Base-by-base conservation (phyloP, 2,113 vertebrate genomes). In the Psophia crepitans region DNA sequence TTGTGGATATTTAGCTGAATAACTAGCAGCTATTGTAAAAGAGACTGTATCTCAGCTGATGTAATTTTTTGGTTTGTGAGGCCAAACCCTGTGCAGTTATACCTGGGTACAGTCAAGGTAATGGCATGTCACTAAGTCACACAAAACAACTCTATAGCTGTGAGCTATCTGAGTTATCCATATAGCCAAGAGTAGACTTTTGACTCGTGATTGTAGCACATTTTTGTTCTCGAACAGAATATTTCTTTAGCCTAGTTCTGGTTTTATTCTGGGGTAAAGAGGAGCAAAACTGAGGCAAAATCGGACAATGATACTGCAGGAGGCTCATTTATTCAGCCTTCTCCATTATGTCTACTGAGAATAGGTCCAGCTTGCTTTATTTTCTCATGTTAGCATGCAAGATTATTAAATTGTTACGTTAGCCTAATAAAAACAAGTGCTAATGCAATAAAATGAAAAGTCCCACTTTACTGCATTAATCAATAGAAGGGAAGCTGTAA, bases 381-480 rank as follows among this genome's bases (percentile, higher is more conserved):
- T 92, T 87, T 68, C 70, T 95, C 87, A 77, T 78, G 77, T 93
- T 94, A 95, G 35, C 66, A 76, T 91, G 32, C 51, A 88, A 91
- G 84, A 64, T 91, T 95, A 97, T 93, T 96, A 97, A 96, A 88
- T 93, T 71, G 69, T 66, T 92, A 32, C 30, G 69, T 87, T 92
- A 91, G 81, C 57, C 56, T 58, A 77, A 93, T 94, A 86, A 97
- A 96, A 94, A 44, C 49, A 74, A 57, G 54, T 89, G 92, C 84
- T 96, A 95, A 96, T 94, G 44, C 39, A 79, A 92, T 96, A 89
- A 96, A 97, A 84, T 53, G 79, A 95, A 65, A 79, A 94, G 35
- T 56, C 23, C 14, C 63, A 61, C n/a, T 84, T 94, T 73, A 94
- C 79, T 82, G 68, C 79, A 83, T 77, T 91, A 78, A 57, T 97